These are phyloP conservation scores for Glyphotaelius pellucidus DNA, from an alignment of 2,888 invertebrate species.

Conservation along the genomic window DNA sequence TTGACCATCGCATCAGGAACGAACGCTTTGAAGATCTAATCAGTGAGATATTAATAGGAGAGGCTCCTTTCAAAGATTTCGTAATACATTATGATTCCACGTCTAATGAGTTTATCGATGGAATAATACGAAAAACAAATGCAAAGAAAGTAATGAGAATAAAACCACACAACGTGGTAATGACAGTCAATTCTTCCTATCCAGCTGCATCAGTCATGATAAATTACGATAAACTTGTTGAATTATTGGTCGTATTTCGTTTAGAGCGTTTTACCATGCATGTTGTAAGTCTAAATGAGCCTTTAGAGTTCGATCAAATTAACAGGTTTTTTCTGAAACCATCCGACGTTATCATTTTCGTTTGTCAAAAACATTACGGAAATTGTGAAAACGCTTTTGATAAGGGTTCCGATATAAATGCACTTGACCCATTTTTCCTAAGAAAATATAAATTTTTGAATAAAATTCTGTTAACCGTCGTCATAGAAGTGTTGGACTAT, in stretches of 20 bases:
- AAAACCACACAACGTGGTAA: background rate
- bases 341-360: conserved; percentile 14
- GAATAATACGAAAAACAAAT: conserved; percentile 6
- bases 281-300: conserved; percentile 22
- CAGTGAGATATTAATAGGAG: background rate
- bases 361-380: conserved; percentile 36
- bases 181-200: background rate
- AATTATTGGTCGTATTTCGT: background rate
- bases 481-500: conserved; percentile 25
- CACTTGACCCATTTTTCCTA: background rate
- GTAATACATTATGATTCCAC: conserved; percentile 38
- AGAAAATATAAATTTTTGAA: background rate
- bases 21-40: background rate
- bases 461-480: background rate
- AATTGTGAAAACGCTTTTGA: conserved; percentile 13
- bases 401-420: background rate
- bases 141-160: background rate
- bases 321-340: background rate
- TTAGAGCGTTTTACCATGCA: conserved; percentile 14
- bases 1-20: background rate
- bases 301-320: conserved; percentile 3
- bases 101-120: background rate
- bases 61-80: conserved; percentile 19
- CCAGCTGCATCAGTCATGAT: background rate
- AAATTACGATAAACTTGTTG: conserved; percentile 29